Base-by-base conservation (phyloP, 2,888 invertebrate species). In the Formica aserva region DNA sequence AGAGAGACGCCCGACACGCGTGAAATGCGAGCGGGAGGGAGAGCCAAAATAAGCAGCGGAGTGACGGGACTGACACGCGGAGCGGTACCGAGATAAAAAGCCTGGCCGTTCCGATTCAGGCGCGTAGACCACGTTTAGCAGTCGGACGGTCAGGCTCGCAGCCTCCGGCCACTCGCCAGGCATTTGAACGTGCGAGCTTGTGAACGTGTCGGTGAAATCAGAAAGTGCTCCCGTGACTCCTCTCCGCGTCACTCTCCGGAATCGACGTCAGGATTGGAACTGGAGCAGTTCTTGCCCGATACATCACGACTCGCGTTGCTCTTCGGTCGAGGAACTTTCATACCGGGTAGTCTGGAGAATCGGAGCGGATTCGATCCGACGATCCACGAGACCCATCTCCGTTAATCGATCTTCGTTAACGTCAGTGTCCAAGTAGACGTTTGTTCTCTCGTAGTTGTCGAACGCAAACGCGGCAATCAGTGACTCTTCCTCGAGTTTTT, bases 121-220 rank as follows among this genome's bases (percentile, higher is more conserved):
- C 93, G 91, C 92, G 92, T 92, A 93, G 92, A 92, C 91, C 86
- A 92, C 91, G 90, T 82, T 92, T 87, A 91, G 91, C 92, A 90
- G 90, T 91, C 92, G 91, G 87, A 82, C 86, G 85, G 6, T 35
- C 6, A 35, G 35, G 91, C 84, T 77, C 60, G 62, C 13, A 52
- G 75, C 76, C 76, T 35, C n/a, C 60, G 76, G 76, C 81, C 65
- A 65, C 55, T 81, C 55, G 63, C 22, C 8, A 57, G 41, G 52
- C 62, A 1, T 18, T 63, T 13, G 6, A 35, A 32, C 55, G 13
- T 67, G 69, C 55, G 72, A 69, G 32, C 38, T 35, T 45, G 72
- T 52, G 57, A 55, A 66, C 18, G 41, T 60, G 48, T 67, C 74
- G 66, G 60, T 66, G 80, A 62, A 82, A 82, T 83, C 65, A 29